Percentiles rank a stretch among this genome's conserved stretches.
Evolutionary conservation across 1,140 invertebrate species (phyloP).

Genomic region (Tyrophagus putrescentiae): DNA sequence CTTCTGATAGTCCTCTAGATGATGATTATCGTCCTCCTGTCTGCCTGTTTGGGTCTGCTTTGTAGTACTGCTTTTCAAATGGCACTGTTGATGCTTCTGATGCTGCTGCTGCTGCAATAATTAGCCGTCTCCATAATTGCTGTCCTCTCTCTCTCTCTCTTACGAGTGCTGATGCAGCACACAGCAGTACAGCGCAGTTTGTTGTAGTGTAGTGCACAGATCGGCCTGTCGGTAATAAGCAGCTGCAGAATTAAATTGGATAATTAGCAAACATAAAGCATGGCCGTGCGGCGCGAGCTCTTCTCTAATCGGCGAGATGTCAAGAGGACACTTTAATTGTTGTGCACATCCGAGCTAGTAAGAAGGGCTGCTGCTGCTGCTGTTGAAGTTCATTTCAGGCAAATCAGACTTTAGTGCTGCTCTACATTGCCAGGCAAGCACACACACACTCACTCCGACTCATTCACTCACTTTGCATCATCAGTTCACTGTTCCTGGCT

Average conservation of each 20-base stretch:
- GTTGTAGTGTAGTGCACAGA: too few species aligned
- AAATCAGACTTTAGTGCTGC: neutral
- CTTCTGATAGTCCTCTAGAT: too few species aligned
- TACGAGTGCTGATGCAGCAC: too few species aligned
- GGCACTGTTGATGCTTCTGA: too few species aligned
- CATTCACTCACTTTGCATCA: neutral
- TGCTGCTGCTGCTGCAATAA: too few species aligned
- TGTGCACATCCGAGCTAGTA: conserved; percentile 4
- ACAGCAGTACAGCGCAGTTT: too few species aligned
- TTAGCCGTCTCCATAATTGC: conserved; percentile 6
- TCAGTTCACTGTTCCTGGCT: neutral
- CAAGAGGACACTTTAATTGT: conserved; percentile 9
- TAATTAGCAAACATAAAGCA: conserved; percentile 13
- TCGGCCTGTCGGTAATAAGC: neutral
- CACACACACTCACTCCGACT: neutral
- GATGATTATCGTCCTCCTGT: too few species aligned
- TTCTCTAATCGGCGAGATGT: conserved; percentile 1
- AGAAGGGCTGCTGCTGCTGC: too few species aligned
- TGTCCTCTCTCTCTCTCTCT: too few species aligned
- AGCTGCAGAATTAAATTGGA: conserved; percentile 10
- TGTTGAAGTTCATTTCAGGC: too few species aligned
- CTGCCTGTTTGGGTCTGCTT: too few species aligned
- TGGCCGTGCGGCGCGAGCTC: neutral
- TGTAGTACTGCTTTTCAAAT: too few species aligned
- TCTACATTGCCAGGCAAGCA: neutral